Evolutionary conservation across 2,797 vertebrate species (phyloP).

Genomic region (Eulemur coronatus): DNA sequence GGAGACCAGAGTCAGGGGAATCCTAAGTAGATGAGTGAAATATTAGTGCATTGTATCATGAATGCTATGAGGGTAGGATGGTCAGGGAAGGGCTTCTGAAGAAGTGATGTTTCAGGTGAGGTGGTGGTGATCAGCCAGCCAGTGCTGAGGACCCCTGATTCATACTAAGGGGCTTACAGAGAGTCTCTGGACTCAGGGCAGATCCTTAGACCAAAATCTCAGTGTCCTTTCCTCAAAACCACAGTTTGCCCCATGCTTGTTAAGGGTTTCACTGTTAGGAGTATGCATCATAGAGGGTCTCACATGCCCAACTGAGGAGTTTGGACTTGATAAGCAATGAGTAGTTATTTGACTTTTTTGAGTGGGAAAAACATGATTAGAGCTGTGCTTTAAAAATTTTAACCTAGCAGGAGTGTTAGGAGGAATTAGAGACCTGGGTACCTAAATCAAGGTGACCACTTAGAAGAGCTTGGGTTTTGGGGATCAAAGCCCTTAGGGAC

Average conservation of each 20-base stretch:
- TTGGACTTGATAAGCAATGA: neutral
- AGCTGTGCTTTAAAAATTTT: neutral
- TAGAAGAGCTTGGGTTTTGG: neutral
- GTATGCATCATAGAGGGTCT: neutral
- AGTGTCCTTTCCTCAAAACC: neutral
- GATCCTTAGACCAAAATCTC: neutral
- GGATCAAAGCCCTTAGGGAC: neutral
- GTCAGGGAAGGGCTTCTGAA: neutral
- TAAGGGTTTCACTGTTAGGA: neutral
- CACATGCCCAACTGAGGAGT: neutral
- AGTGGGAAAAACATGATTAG: neutral
- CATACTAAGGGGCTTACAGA: neutral
- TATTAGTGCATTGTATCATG: neutral
- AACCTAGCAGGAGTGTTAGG: neutral
- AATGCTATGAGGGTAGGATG: neutral
- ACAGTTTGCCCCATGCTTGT: neutral
- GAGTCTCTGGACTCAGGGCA: neutral
- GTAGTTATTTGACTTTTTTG: neutral
- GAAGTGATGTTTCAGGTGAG: neutral
- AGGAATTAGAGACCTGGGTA: neutral
- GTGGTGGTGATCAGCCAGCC: neutral
- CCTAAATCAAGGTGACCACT: neutral
- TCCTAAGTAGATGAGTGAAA: neutral
- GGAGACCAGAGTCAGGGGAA: neutral
- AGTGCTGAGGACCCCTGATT: neutral